Percentiles rank a stretch among this genome's conserved stretches.
phyloP scores from a whole-genome alignment of 2,797 vertebrate species.

The Xyrichtys novacula region DNA sequence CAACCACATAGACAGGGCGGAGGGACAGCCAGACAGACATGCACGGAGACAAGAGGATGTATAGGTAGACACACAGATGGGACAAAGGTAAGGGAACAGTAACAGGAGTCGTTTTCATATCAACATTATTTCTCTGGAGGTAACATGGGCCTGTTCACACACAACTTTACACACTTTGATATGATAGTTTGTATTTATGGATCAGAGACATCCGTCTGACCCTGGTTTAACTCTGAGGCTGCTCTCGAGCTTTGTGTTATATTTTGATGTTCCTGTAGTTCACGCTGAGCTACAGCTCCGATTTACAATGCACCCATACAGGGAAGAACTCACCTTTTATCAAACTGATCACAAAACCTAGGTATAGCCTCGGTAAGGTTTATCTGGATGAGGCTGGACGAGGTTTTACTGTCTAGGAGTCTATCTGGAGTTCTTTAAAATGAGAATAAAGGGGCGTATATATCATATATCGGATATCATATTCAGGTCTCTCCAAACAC shows the following conservation, averaged over 20 bases:
- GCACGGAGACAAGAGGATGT: neutral
- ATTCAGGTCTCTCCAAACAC: too few species aligned
- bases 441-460: too few species aligned
- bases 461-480: too few species aligned
- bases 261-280: neutral
- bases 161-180: neutral
- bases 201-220: neutral
- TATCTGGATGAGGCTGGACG: too few species aligned
- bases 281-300: neutral
- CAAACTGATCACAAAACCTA: too few species aligned
- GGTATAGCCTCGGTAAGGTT: too few species aligned
- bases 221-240: neutral
- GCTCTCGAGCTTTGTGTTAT: neutral
- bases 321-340: too few species aligned
- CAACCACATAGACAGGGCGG: conserved; percentile 5
- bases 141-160: neutral
- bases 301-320: too few species aligned
- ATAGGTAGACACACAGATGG: neutral
- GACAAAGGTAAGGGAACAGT: neutral
- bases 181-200: neutral
- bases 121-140: conserved; percentile 20
- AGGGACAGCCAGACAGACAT: neutral
- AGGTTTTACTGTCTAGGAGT: too few species aligned
- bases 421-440: too few species aligned
- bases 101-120: conserved; percentile 2